Evolutionary conservation across 2,113 vertebrate genomes (phyloP), one percentile per base, ranked within the genome.

Genomic region (Ardeotis arabs): DNA sequence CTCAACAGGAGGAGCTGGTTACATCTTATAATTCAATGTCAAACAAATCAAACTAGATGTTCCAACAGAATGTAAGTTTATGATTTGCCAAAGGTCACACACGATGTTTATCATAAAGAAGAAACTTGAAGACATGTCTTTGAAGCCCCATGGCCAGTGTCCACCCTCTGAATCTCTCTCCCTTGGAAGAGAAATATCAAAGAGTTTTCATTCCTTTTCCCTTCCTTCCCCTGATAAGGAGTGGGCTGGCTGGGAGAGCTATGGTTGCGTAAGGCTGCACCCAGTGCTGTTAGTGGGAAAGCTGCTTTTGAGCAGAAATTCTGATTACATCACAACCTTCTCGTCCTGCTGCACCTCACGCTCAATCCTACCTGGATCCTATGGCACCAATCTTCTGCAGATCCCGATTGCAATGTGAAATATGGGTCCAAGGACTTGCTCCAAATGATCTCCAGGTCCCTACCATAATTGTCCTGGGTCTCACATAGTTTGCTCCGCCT

Each of bases 1-100:
- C 53, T 91, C 81, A 82, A 84, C 93, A 84, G 91, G 87, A 91
- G 53, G 58, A 95, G 73, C 73, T 87, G 84, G 87, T 94, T 52
- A n/a, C 66, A 79, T 31, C 28, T 64, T 89, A n/a, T 45, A 87
- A 89, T 89, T 91, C 95, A 35, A 47, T 73, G 84, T 95, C 89
- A 93, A 75, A 76, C 87, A 76, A 92, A 84, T 88, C 74, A 94
- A 78, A 72, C 3, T 35, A 78, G 69, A 66, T 93, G 24, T 91
- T 91, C 74, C 53, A 82, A 58, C 37, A 83, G 58, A 91, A 79
- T 64, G n/a, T 12, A 55, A 53, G 55, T 47, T 83, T 72, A 63
- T 87, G 45, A 75, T 60, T 52, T 95, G 69, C 39, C 91, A 84
- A 58, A 29, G 68, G 81, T 89, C 84, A 72, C 29, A 45, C 7